phyloP scores from a whole-genome alignment of 2,888 invertebrate species.

The Hylaea fasciaria region DNA sequence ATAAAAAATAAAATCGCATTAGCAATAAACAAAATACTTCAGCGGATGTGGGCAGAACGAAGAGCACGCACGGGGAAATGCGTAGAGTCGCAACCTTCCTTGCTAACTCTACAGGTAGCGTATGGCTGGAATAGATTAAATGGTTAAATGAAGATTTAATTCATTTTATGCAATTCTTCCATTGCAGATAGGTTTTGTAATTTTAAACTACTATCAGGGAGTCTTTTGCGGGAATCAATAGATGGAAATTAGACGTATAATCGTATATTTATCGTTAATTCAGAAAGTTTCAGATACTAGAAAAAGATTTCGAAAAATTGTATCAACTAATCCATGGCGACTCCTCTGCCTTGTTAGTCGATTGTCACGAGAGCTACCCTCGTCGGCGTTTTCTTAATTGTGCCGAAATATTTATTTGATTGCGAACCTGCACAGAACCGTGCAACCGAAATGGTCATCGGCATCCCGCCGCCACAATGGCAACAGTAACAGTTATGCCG shows the following conservation, averaged over 20 bases:
- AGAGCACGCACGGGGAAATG: conserved; percentile 67
- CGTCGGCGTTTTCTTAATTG: conserved; percentile 84
- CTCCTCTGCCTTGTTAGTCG: conserved; percentile 69
- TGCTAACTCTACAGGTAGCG: conserved; percentile 1
- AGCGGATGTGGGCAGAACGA: conserved; percentile 83
- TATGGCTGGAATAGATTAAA: background rate
- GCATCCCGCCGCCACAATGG: conserved; percentile 77
- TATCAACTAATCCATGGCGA: conserved; percentile 46
- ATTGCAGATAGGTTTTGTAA: no score
- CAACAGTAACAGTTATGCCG: conserved; percentile 54
- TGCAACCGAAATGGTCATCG: conserved; percentile 84
- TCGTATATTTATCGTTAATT: no score
- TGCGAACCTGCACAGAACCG: conserved; percentile 79
- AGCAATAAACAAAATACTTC: conserved; percentile 86
- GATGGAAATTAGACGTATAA: no score
- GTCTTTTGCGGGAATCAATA: no score
- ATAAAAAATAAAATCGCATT: conserved; percentile 85
- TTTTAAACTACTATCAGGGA: no score
- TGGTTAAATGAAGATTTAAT: no score
- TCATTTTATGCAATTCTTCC: no score
- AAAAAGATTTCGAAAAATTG: conserved; percentile 9
- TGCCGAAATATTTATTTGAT: conserved; percentile 86
- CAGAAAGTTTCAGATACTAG: no score
- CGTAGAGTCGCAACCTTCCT: conserved; percentile 56
- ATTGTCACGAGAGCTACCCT: conserved; percentile 83